Evolutionary conservation across 92 coral and sea anemone species (phyloP), one percentile per base, ranked within the genome.

Genomic region (Phymanthus crucifer): DNA sequence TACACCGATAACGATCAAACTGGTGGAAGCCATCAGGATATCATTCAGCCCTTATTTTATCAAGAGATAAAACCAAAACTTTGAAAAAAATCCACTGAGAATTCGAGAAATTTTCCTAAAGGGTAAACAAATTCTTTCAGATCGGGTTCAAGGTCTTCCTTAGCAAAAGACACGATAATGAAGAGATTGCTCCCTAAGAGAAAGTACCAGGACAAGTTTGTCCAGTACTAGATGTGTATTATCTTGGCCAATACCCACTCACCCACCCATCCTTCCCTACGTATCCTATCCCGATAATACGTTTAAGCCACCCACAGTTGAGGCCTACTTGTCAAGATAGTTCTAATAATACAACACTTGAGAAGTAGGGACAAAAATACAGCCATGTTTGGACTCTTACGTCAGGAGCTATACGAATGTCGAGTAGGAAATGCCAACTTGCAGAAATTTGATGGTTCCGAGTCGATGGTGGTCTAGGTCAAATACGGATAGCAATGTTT

Each of bases 351-450:
- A 75, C 8, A 46, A 32, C 50, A 75, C 27, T n/a, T 38, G 23
- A 29, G 16, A 18, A 47, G 54, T 45, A 16, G 34, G 32, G 75
- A 69, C 56, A 21, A 27, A 71, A 45, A 24, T 34, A 61, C 68
- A 3, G 29, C 73, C 5, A 69, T 69, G 47, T 71, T 71, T 71
- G 52, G 29, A 40, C 32, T 18, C 46, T 77, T 35, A 77, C 81
- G 81, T 77, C 73, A 77, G 16, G 72, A n/a, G 21, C 7, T 61
- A 77, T 77, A n/a, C 40, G 48, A 40, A 35, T 7, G 18, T 26
- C 37, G 24, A 34, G 58, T 36, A 61, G 81, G 81, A 77, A 77
- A 77, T 77, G 46, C 81, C 71, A 61, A 24, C 68, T 77, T 77
- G 81, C 43, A 61, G 33, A 77, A 77, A 77, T 64, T 77, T 61